Evolutionary conservation across 2,888 invertebrate genomes (phyloP), one percentile per base, ranked within the genome.

Genomic region (Sarcophaga variegata): DNA sequence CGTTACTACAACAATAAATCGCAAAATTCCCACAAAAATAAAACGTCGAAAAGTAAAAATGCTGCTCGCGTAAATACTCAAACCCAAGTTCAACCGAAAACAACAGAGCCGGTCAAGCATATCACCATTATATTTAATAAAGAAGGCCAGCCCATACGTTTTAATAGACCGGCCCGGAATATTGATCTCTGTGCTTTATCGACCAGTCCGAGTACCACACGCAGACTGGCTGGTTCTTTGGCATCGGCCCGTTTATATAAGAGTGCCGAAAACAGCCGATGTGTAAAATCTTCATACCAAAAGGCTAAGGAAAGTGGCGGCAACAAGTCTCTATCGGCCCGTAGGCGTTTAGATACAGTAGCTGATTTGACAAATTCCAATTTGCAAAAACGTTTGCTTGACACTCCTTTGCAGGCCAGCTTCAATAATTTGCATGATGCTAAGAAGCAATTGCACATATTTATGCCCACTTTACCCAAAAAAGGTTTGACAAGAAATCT

Each of bases 381-480:
- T 49, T 71, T 84, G 59, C 88, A 87, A 45, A 87, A 87, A 63
- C 88, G 88, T 54, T 66, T 86, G 14, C 80, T 85, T 14, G 88
- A 85, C 2, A 77, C 74, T 69, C 8, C 77, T 11, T 12, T 70
- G n/a, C 78, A 20, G 49, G 70, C 45, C 0, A 62, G 71, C 17
- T 81, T 63, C 37, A 81, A 83, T 70, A 79, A 84, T 49, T 70
- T 91, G 20, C 92, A 91, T 45, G 91, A 93, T 85, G 90, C 93
- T 10, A 95, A 95, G 90, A 94, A 95, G 88, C 96, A 97, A 91
- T 94, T 96, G 54, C 96, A 96, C 91, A 96, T 96, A 86, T 96
- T 96, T 90, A 96, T 96, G 94, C 96, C 96, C 0, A 94, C 95
- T 91, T 93, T 96, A 88, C 95, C 95, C 78, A 96, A 95, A 90